Conservation (phyloP, 2,113 vertebrate species). For the Coptodon rendalli region DNA sequence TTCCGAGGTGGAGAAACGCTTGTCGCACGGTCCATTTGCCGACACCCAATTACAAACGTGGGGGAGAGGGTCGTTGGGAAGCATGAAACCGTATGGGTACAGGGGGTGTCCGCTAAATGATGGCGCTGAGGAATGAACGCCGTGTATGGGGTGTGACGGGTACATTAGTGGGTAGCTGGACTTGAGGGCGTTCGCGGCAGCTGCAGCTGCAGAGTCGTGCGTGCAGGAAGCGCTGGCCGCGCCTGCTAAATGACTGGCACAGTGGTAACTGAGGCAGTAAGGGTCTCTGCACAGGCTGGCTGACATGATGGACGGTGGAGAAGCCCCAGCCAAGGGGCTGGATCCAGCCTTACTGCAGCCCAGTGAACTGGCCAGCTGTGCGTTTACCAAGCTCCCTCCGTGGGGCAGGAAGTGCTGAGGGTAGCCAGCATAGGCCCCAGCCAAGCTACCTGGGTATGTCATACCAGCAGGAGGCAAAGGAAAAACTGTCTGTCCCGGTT, state of each 20-base stretch:
- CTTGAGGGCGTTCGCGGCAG: slow-evolving; percentile 80
- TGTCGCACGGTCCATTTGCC: slow-evolving; percentile 97
- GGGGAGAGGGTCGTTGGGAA: slow-evolving; percentile 94
- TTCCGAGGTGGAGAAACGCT: slow-evolving; percentile 95
- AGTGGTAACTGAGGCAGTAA: slow-evolving; percentile 99
- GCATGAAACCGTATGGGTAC: slow-evolving; percentile 98
- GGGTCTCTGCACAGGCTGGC: slow-evolving; percentile 97
- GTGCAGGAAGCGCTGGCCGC: slow-evolving; percentile 85
- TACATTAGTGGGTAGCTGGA: slow-evolving; percentile 95
- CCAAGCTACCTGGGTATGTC: slow-evolving; percentile 90
- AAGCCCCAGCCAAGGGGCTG: slow-evolving; percentile 91
- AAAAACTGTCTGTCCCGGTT: slow-evolving; percentile 97
- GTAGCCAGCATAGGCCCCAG: slow-evolving; percentile 94
- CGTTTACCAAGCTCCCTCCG: slow-evolving; percentile 92
- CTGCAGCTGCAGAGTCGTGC: slow-evolving; percentile 79
- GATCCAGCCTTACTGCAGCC: slow-evolving; percentile 93
- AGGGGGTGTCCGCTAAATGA: slow-evolving; percentile 91
- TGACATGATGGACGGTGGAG: slow-evolving; percentile 95
- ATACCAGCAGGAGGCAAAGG: slow-evolving; percentile 94
- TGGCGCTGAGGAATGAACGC: slow-evolving; percentile 87
- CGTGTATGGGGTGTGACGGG: slow-evolving; percentile 88
- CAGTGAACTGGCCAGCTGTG: slow-evolving; percentile 85
- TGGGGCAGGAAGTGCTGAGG: slow-evolving; percentile 95
- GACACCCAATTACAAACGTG: slow-evolving; percentile 99
- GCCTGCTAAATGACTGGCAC: slow-evolving; percentile 92